These are phyloP conservation scores for Phodopus roborovskii DNA, from an alignment of 2,113 vertebrate species.

Conservation along the genomic window DNA sequence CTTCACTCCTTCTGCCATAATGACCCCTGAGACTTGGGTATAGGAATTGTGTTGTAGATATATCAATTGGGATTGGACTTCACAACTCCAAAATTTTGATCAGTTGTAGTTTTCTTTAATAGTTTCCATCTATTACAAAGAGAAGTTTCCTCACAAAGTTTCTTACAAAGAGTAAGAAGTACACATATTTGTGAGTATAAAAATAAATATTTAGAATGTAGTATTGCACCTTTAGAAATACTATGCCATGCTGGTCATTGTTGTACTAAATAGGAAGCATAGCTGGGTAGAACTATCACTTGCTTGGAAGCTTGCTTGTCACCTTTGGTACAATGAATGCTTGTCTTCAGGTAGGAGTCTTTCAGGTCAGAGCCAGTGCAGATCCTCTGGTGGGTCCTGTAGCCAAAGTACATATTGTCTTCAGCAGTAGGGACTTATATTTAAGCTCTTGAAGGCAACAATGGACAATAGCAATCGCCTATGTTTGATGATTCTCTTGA, in stretches of 20 bases:
- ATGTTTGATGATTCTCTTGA: not conserved
- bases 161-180: too few species aligned
- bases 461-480: not conserved
- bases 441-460: not conserved
- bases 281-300: not conserved
- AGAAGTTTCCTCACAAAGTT: not conserved
- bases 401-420: not conserved
- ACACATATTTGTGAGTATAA: not conserved
- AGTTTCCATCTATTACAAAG: not conserved
- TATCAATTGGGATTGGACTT: not conserved
- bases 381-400: not conserved
- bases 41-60: not conserved
- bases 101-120: not conserved
- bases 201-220: not conserved
- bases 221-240: not conserved
- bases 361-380: not conserved
- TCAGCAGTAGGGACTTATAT: not conserved
- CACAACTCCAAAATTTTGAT: not conserved
- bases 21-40: not conserved
- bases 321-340: not conserved
- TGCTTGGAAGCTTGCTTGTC: not conserved
- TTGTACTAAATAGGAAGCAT: not conserved
- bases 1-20: not conserved
- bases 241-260: not conserved
- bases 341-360: not conserved